A percentile compares a stretch with the other conserved stretches of the same genome.
Evolutionary conservation across 2,888 invertebrate species (phyloP).

Genomic region (Ornithoptera alexandrae): DNA sequence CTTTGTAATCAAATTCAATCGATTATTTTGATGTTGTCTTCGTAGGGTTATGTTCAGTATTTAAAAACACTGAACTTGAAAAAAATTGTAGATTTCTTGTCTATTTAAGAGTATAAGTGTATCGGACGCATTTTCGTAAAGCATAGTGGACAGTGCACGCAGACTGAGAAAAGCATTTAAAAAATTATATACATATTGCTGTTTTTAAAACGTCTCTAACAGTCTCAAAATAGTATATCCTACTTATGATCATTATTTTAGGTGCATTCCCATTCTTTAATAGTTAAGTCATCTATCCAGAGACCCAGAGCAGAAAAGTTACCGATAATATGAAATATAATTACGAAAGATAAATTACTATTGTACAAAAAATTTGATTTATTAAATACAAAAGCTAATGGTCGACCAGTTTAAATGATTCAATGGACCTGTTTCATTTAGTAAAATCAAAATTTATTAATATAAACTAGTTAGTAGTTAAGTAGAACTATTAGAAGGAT

Average conservation of each 20-base stretch:
- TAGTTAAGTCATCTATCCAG: not conserved
- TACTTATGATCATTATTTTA: constrained; percentile 8
- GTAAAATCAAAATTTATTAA: constrained; percentile 9
- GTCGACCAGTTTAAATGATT: constrained; percentile 4
- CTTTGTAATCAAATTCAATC: too few relatives aligned
- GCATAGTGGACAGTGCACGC: constrained; percentile 16
- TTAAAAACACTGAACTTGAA: not conserved
- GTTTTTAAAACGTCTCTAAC: constrained; percentile 19
- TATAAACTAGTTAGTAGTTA: constrained; percentile 8
- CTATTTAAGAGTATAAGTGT: constrained; percentile 3
- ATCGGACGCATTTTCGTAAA: constrained; percentile 18
- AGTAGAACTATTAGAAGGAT: constrained; percentile 10
- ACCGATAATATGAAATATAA: not conserved
- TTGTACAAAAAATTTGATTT: constrained; percentile 7
- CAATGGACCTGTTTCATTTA: constrained; percentile 5
- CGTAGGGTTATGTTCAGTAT: not conserved
- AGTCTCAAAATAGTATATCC: constrained; percentile 27
- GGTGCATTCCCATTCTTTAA: not conserved
- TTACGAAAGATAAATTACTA: constrained; percentile 3
- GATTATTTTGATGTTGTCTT: too few relatives aligned
- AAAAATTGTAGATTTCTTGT: not conserved
- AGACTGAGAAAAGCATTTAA: constrained; percentile 3
- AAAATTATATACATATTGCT: constrained; percentile 13
- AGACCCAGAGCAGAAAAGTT: constrained; percentile 1
- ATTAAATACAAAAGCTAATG: constrained; percentile 11